These are phyloP conservation scores for Drosophila helvetica DNA, from an alignment of 2,888 invertebrate genomes.

Conservation along the genomic window DNA sequence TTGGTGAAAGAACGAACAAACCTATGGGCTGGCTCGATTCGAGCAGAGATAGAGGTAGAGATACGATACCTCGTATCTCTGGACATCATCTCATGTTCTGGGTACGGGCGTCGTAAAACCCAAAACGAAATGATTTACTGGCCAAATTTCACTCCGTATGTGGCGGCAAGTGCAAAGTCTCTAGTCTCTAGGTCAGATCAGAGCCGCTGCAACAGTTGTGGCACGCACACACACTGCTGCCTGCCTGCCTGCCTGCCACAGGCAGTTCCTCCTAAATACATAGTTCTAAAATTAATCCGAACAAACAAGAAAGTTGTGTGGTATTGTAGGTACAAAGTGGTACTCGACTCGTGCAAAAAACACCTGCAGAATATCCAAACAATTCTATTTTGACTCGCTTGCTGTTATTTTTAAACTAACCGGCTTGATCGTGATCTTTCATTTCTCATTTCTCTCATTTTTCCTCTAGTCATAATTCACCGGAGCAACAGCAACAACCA, in stretches of 20 bases:
- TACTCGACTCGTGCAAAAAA: constrained; percentile 45
- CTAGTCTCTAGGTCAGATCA: constrained; percentile 54
- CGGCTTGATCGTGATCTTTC: constrained; percentile 61
- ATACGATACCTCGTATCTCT: neutral
- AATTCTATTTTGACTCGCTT: constrained; percentile 57
- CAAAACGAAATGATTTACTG: constrained; percentile 66
- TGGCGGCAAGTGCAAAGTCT: constrained; percentile 70
- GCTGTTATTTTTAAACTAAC: constrained; percentile 70
- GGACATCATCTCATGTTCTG: constrained; percentile 27
- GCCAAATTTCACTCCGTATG: constrained; percentile 43
- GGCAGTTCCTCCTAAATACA: constrained; percentile 1
- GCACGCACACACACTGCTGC: constrained; percentile 13
- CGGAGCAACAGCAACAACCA: constrained; percentile 35
- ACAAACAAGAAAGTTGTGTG: constrained; percentile 42
- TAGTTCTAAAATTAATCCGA: constrained; percentile 32
- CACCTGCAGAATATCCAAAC: constrained; percentile 70
- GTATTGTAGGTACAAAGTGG: constrained; percentile 49
- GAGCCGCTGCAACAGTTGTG: constrained; percentile 31
- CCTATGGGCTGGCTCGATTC: constrained; percentile 12
- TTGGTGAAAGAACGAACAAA: constrained; percentile 24
- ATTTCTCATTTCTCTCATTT: constrained; percentile 19
- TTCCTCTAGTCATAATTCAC: constrained; percentile 69
- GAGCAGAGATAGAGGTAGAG: too few relatives aligned
- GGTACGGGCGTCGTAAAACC: constrained; percentile 63
- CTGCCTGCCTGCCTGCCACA: constrained; percentile 3